These are phyloP conservation scores for Muscicapa striata DNA, from an alignment of 2,797 vertebrate genomes.

Conservation along the genomic window DNA sequence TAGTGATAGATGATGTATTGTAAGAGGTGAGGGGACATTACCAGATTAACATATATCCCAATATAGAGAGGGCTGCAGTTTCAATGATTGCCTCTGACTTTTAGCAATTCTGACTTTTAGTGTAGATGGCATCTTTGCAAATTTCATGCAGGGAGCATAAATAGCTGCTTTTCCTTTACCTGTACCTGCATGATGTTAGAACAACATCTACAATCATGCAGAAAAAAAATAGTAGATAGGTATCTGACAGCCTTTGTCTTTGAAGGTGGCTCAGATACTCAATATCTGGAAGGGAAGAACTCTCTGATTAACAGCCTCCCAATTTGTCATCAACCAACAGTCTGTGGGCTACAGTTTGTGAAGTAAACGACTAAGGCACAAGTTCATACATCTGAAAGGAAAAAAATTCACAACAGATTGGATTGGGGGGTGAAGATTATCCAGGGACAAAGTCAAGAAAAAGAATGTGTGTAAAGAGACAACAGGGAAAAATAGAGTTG, in stretches of 20 bases:
- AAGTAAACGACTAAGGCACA: neutral
- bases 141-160: neutral
- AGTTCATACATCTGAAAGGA: neutral
- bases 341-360: neutral
- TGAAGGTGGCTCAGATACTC: neutral
- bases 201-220: neutral
- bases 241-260: neutral
- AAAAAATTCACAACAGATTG: neutral
- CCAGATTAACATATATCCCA: neutral
- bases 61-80: neutral
- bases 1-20: neutral
- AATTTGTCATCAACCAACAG: neutral
- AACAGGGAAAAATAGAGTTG: neutral
- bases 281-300: neutral
- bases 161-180: neutral
- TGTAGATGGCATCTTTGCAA: neutral
- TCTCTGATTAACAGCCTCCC: neutral
- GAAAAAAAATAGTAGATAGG: neutral
- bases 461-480: neutral
- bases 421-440: neutral
- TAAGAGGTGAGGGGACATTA: neutral
- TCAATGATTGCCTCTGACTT: neutral
- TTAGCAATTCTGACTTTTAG: neutral
- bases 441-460: neutral
- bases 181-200: neutral